Percentiles rank a stretch among this genome's conserved stretches.
Evolutionary conservation across 2,113 vertebrate species (phyloP).

Genomic region (Urocolius indicus): DNA sequence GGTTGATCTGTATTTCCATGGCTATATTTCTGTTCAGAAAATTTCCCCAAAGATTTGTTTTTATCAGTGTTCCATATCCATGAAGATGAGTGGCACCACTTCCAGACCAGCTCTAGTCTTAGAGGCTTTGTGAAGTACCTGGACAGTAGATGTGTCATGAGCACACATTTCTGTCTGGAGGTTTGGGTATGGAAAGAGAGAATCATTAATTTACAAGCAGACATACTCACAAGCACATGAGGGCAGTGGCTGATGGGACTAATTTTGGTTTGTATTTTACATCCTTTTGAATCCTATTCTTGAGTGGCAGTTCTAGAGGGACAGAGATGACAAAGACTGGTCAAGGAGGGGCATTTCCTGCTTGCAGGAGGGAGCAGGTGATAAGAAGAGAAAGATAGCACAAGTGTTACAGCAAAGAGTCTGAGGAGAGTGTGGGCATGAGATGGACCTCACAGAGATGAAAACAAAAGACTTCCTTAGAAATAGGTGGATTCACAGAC

Average conservation of each 20-base stretch:
- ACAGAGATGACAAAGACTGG: not conserved
- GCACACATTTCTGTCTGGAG: not conserved
- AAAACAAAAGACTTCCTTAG: not conserved
- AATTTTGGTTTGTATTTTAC: not conserved
- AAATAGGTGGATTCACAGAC: not conserved
- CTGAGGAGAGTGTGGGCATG: rapidly evolving
- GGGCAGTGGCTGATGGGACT: not conserved
- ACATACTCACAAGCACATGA: not conserved
- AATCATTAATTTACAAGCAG: not conserved
- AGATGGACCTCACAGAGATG: not conserved
- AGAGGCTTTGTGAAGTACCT: not conserved
- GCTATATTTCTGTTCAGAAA: not conserved
- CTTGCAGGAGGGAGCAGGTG: not conserved
- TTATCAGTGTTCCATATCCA: not conserved
- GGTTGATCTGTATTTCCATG: not conserved
- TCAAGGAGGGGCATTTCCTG: not conserved
- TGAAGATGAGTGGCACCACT: not conserved
- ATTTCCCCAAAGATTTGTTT: not conserved
- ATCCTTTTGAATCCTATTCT: not conserved
- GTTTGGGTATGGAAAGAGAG: not conserved
- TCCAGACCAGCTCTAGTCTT: not conserved
- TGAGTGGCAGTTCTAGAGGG: not conserved
- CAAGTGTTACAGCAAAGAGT: not conserved
- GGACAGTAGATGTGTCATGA: not conserved
- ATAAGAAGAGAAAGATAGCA: not conserved